Conservation (phyloP, 2,113 vertebrate genomes). For the Pimephales promelas region DNA sequence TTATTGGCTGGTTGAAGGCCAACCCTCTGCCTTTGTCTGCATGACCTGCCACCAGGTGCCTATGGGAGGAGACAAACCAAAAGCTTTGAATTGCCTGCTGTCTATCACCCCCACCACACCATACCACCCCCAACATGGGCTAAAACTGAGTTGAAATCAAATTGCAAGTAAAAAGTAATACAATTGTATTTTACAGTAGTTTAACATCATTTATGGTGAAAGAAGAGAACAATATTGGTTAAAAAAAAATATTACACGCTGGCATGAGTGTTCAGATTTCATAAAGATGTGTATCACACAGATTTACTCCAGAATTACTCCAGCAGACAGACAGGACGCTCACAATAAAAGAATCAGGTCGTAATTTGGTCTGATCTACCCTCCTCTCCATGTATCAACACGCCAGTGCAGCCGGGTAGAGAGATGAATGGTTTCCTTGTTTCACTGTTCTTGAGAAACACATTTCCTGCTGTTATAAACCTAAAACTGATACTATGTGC, state of each 20-base stretch:
- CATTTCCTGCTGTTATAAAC: background rate
- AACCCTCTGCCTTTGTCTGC: constrained; percentile 57
- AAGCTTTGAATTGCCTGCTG: constrained; percentile 25
- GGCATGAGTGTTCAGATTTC: background rate
- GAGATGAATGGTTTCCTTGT: constrained; percentile 23
- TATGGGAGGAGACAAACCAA: constrained; percentile 39
- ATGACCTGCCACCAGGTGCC: constrained; percentile 39
- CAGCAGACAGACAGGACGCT: background rate
- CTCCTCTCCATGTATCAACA: constrained; percentile 21
- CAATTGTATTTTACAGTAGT: background rate
- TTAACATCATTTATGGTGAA: background rate
- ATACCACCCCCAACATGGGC: background rate
- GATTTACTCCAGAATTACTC: background rate
- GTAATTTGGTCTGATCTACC: background rate
- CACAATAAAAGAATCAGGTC: background rate
- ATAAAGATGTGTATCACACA: background rate
- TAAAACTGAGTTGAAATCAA: background rate
- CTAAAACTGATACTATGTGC: background rate
- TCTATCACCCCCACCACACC: background rate
- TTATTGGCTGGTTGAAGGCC: constrained; percentile 70
- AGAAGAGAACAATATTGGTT: background rate
- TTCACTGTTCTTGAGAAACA: constrained; percentile 17
- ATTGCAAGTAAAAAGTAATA: background rate
- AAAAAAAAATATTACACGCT: background rate
- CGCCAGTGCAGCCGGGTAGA: background rate